Evolutionary conservation across 2,113 vertebrate species (phyloP).

Genomic region (Mellivora capensis): DNA sequence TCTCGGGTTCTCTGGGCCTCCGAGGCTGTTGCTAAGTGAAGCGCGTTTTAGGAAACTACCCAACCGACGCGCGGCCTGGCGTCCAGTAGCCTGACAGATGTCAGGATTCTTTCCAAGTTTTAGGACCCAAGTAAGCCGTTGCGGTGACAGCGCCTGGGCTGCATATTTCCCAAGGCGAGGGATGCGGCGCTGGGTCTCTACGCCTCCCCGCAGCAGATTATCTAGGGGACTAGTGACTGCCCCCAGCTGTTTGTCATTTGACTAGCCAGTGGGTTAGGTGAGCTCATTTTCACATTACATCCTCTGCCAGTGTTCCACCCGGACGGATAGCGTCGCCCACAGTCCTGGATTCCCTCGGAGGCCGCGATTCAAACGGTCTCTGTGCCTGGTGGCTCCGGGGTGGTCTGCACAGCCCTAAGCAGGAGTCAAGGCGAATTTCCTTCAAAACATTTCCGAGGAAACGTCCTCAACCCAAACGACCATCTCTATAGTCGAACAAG

Average conservation of each 20-base stretch:
- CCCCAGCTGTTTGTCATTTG: constrained; percentile 25
- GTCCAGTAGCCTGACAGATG: constrained; percentile 71
- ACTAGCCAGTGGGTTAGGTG: neutral
- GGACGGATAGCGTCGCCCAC: neutral
- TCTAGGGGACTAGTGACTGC: neutral
- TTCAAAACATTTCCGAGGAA: neutral
- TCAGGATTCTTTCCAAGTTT: constrained; percentile 71
- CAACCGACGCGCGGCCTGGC: constrained; percentile 60
- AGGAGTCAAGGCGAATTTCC: neutral
- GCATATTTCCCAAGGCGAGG: constrained; percentile 28
- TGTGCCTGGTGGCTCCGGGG: neutral
- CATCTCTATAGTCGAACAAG: neutral
- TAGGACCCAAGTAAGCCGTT: constrained; percentile 54
- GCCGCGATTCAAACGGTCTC: neutral
- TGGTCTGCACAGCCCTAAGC: neutral
- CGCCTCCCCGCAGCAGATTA: neutral
- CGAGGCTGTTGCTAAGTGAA: constrained; percentile 70
- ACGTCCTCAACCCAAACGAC: neutral
- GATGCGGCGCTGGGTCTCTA: neutral
- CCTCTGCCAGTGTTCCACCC: neutral
- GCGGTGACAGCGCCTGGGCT: constrained; percentile 49
- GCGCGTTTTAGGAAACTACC: constrained; percentile 67
- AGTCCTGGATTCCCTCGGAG: neutral
- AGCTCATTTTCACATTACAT: neutral
- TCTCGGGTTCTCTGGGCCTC: constrained; percentile 22